Base-by-base conservation (phyloP, 2,797 vertebrate species). In the Neolamprologus multifasciatus region DNA sequence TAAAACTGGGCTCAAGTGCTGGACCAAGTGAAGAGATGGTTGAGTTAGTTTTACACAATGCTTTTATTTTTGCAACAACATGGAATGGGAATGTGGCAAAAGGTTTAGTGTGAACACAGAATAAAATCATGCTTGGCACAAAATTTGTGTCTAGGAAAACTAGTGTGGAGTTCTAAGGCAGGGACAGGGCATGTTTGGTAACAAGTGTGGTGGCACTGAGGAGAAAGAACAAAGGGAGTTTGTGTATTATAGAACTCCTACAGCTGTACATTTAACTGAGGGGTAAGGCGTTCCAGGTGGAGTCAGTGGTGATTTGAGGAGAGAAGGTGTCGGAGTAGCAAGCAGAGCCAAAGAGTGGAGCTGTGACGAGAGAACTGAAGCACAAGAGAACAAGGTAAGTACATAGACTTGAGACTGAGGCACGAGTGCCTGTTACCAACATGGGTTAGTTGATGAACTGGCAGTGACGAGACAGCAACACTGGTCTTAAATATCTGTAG, bases 141-240 rank as follows among this genome's bases (percentile, higher is more conserved):
- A 54, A 0, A 0, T 54, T 54, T 0, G 2, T 54, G 52, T 54
- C 2, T 54, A 13, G 21, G 52, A 54, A 23, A 8, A 54, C 21
- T 54, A 54, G 52, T 13, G 21, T 54, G 52, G 52, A 23, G 21
- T 0, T 54, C 21, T 3, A 0, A 26, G 52, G 0, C 52, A 23
- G 21, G 52, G 52, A 14, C 12, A 54, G 12, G 21, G 21, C 52
- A 13, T 54, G 7, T 54, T 54, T 3, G 52, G 52, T 23, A 54
- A 54, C 21, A 14, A 2, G 12, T 0, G 52, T 23, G 21, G 52
- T 54, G 21, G 52, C 52, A 54, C 12, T 26, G 52, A 54, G 12
- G 52, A 54, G 52, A 54, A 54, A 13, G 21, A 54, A 23, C 21
- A 54, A 54, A 13, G 21, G 52, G 0, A 54, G 21, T 54, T 54